These are phyloP conservation scores for Helicolenus hilgendorfi DNA, from an alignment of 2,797 vertebrate species.

Conservation along the genomic window DNA sequence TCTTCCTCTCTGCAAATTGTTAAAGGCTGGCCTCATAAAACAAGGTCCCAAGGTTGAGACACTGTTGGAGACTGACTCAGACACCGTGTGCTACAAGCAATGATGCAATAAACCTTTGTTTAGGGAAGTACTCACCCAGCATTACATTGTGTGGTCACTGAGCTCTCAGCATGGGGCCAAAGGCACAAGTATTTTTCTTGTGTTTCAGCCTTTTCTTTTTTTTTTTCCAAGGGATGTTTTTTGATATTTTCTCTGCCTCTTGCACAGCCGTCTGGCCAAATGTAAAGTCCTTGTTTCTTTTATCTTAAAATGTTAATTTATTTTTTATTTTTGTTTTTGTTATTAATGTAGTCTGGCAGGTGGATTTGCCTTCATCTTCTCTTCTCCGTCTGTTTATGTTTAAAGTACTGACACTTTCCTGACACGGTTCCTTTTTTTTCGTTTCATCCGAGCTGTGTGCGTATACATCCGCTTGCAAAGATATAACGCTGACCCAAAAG, in stretches of 20 bases:
- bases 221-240: not conserved
- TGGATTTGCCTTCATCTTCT: constrained; percentile 27
- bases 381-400: constrained; percentile 26
- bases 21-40: constrained; percentile 46
- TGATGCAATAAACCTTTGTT: constrained; percentile 69
- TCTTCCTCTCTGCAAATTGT: constrained; percentile 36
- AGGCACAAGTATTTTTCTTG: constrained; percentile 21
- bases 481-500: not conserved
- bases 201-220: not conserved
- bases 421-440: not conserved
- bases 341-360: not conserved
- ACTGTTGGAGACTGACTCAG: constrained; percentile 57
- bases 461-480: not conserved
- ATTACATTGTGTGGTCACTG: constrained; percentile 42
- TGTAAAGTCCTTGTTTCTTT: not conserved
- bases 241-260: not conserved
- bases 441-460: constrained; percentile 8
- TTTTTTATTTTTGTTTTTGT: not conserved
- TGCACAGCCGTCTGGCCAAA: not conserved
- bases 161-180: constrained; percentile 35
- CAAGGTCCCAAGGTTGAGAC: constrained; percentile 52
- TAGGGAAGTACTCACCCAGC: constrained; percentile 30
- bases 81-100: constrained; percentile 36
- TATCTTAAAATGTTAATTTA: not conserved
- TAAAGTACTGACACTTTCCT: not conserved